Conservation (phyloP, 2,888 invertebrate species). For the Amitus sp. region DNA sequence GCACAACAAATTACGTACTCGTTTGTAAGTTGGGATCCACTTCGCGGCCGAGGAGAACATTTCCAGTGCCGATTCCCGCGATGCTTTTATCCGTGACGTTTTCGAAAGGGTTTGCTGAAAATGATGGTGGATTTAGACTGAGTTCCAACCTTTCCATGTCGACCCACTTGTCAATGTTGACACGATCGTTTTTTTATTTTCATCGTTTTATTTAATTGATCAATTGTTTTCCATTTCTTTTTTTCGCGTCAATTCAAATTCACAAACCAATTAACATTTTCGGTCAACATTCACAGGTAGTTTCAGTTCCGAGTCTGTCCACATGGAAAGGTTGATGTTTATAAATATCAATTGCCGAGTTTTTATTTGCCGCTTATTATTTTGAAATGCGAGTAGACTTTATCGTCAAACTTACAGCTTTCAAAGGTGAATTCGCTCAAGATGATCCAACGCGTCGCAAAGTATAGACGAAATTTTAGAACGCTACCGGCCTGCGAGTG, state of each 20-base stretch:
- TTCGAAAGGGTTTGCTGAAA: conserved; percentile 58
- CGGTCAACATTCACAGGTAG: no score
- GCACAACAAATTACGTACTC: conserved; percentile 64
- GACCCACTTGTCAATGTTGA: no score
- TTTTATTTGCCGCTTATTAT: no score
- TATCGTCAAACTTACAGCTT: conserved; percentile 63
- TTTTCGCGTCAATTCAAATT: no score
- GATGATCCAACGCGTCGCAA: conserved; percentile 77
- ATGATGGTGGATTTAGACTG: conserved; percentile 28
- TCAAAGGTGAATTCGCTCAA: conserved; percentile 76
- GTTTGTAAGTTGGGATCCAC: conserved; percentile 71
- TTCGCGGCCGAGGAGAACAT: conserved; percentile 68
- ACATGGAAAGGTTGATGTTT: no score
- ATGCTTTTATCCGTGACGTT: conserved; percentile 69
- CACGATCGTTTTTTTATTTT: no score
- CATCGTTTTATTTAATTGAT: no score
- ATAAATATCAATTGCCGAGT: no score
- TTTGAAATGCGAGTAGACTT: not conserved
- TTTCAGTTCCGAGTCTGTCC: no score
- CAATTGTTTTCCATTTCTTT: no score
- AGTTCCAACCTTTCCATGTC: no score
- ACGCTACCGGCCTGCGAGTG: conserved; percentile 71
- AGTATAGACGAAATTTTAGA: conserved; percentile 73
- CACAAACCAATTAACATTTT: no score
- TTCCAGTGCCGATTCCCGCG: conserved; percentile 67